These are phyloP conservation scores for Solenopsis fugax DNA, from an alignment of 1,140 invertebrate species.

Conservation along the genomic window DNA sequence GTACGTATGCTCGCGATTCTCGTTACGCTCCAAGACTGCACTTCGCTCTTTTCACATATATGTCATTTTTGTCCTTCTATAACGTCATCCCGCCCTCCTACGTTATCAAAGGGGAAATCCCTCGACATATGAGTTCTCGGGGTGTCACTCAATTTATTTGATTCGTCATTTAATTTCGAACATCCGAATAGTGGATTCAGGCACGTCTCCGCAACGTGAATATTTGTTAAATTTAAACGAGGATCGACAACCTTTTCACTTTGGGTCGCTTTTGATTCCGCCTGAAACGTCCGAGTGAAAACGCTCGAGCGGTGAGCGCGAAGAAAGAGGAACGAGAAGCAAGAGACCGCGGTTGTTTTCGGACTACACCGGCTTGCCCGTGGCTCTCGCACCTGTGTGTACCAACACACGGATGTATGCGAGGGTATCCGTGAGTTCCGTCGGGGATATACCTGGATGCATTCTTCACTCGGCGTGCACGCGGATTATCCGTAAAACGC, in stretches of 20 bases:
- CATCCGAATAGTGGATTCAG: not conserved
- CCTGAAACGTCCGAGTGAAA: slow-evolving; percentile 32
- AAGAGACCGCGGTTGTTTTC: slow-evolving; percentile 66
- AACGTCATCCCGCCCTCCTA: not conserved
- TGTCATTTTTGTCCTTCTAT: slow-evolving; percentile 6
- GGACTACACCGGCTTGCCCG: slow-evolving; percentile 2
- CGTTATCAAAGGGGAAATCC: slow-evolving; percentile 16
- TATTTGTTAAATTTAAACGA: slow-evolving; percentile 21
- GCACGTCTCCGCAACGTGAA: not conserved
- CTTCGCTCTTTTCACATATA: slow-evolving; percentile 17
- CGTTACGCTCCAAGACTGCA: slow-evolving; percentile 28
- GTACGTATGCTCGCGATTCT: not conserved
- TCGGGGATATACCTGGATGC: slow-evolving; percentile 59
- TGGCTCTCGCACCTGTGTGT: slow-evolving; percentile 48
- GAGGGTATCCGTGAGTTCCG: slow-evolving; percentile 42
- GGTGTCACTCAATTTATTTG: slow-evolving; percentile 7
- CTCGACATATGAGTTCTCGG: not conserved
- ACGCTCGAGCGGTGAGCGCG: slow-evolving; percentile 18
- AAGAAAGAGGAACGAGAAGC: slow-evolving; percentile 11
- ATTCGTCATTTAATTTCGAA: slow-evolving; percentile 15
- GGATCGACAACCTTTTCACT: slow-evolving; percentile 10
- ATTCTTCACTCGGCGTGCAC: slow-evolving; percentile 62
- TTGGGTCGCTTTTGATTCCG: not conserved
- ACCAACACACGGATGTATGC: slow-evolving; percentile 27
- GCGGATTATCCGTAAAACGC: slow-evolving; percentile 77